A percentile compares a stretch with the other conserved stretches of the same genome.
Evolutionary conservation across 2,888 invertebrate species (phyloP).

Genomic region (Xestia xanthographa): DNA sequence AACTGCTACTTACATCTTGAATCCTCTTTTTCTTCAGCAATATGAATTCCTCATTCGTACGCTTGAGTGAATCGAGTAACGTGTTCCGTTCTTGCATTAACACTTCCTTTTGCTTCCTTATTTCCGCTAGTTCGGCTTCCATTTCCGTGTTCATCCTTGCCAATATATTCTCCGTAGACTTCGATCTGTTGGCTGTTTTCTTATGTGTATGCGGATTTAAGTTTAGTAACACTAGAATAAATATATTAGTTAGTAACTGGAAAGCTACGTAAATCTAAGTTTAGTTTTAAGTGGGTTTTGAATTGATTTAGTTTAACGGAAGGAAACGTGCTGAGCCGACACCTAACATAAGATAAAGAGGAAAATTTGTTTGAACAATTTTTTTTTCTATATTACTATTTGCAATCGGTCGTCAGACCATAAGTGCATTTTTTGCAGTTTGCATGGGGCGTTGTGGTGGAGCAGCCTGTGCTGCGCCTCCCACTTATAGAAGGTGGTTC

Average conservation of each 20-base stretch:
- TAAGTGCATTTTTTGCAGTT: no score
- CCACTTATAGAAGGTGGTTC: no score
- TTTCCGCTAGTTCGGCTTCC: constrained; percentile 84
- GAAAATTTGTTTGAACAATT: not conserved
- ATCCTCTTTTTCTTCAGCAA: constrained; percentile 94
- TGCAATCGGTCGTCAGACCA: no score
- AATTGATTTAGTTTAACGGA: not conserved
- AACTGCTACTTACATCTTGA: constrained; percentile 92
- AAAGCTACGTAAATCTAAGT: not conserved
- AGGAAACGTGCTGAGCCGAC: not conserved
- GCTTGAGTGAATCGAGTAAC: constrained; percentile 92
- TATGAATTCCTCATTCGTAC: constrained; percentile 94
- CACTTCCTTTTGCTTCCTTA: constrained; percentile 87
- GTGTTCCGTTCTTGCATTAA: constrained; percentile 89
- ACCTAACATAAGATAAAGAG: not conserved
- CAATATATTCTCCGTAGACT: constrained; percentile 85
- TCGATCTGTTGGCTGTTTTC: constrained; percentile 77
- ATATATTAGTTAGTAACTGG: constrained; percentile 9
- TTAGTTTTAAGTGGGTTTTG: constrained; percentile 1
- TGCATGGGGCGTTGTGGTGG: no score
- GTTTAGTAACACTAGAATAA: constrained; percentile 81
- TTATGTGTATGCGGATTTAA: constrained; percentile 86
- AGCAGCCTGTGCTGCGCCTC: no score
- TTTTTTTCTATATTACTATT: no score
- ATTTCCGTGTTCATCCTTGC: constrained; percentile 83